Evolutionary conservation across 2,113 vertebrate genomes (phyloP), one percentile per base, ranked within the genome.

Genomic region (Centropus unirufus): DNA sequence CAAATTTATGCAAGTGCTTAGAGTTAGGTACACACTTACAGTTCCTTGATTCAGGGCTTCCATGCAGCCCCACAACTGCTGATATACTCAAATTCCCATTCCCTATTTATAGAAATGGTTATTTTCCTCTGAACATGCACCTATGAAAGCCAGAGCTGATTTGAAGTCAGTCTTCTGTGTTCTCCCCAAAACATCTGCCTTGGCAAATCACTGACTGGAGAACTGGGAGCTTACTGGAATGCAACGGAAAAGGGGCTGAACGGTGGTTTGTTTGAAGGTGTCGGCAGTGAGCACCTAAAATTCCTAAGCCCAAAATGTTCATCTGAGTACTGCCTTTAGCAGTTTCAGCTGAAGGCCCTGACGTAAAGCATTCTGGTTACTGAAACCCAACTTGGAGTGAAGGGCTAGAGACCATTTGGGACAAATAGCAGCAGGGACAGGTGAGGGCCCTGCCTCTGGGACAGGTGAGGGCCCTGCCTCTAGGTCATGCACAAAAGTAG

Each of bases 1-100:
- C 52, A 95, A 90, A 95, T 95, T 97, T 95, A 83, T 72, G 96
- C 57, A 88, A 91, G 93, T 92, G 85, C 89, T 89, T 58, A 34
- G 78, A 96, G 74, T 91, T 62, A 88, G 69, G 61, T 81, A 84
- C 49, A 57, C 49, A 62, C 36, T 87, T 66, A 74, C 26, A 83
- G 46, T 66, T 79, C 79, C 62, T 34, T 70, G 79, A 78, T 92
- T 92, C 61, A 46, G 64, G 83, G 83, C 54, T 85, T 81, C 49
- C 72, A 23, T 55, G 52, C 55, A 77, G 32, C 46, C 52, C 61
- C 55, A 74, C 34, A 89, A 69, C 40, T 62, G 76, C 54, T 76
- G 52, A 55, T 67, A 59, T 4, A 34, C 18, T 76, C 59, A 63
- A 78, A 78, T 87, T 89, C 55, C 55, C 75, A 19, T 32, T 84